Evolutionary conservation across 2,113 vertebrate species (phyloP).

Genomic region (Numida meleagris): DNA sequence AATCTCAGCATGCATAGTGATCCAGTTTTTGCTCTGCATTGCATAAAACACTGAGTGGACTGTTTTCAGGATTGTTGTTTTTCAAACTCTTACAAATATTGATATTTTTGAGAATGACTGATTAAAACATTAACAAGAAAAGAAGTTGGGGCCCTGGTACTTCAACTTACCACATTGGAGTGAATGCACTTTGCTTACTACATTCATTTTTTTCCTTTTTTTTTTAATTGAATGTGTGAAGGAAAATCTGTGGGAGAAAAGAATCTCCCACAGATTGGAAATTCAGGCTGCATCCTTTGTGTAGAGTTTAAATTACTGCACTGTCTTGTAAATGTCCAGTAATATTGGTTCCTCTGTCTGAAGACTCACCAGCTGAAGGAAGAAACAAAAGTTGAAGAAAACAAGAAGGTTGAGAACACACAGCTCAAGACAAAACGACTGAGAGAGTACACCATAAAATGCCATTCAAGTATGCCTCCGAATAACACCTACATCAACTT

Average conservation of each 20-base stretch:
- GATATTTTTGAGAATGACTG: not conserved
- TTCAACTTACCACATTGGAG: not conserved
- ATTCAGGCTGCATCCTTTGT: constrained; percentile 23
- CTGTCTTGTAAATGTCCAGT: constrained; percentile 53
- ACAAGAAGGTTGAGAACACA: constrained; percentile 71
- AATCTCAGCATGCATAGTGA: not conserved
- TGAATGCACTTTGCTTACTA: not conserved
- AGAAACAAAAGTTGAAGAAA: constrained; percentile 69
- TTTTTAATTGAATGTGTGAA: constrained; percentile 54
- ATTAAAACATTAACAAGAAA: constrained; percentile 13
- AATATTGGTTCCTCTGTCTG: constrained; percentile 82
- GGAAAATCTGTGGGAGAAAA: constrained; percentile 31
- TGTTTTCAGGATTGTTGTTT: not conserved
- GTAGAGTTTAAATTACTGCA: not conserved
- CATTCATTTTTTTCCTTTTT: not conserved
- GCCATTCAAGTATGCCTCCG: constrained; percentile 86
- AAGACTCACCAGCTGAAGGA: constrained; percentile 80
- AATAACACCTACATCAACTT: constrained; percentile 91
- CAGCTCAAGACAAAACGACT: constrained; percentile 87
- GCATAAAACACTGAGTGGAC: not conserved
- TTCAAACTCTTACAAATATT: not conserved
- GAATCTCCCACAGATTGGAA: constrained; percentile 34
- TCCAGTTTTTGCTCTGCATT: not conserved
- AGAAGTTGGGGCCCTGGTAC: not conserved
- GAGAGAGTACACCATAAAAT: constrained; percentile 90